Conservation (phyloP, 2,888 invertebrate genomes). For the Ophion costatus region DNA sequence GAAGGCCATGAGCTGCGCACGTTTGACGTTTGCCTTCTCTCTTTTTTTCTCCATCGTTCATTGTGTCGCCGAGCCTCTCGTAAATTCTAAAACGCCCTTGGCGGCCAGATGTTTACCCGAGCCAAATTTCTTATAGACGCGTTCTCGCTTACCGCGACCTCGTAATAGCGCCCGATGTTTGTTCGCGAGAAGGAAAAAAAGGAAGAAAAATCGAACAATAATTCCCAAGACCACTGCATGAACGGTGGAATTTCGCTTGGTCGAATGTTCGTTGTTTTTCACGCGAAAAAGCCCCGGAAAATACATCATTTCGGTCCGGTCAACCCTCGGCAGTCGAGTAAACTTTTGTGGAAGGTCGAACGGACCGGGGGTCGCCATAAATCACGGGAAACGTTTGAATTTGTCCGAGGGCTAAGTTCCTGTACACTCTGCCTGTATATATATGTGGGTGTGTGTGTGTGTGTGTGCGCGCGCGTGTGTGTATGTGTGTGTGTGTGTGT, state of each 20-base stretch:
- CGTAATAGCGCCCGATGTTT: constrained; percentile 18
- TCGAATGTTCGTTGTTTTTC: constrained; percentile 1
- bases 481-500: too few relatives aligned
- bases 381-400: constrained; percentile 46
- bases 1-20: constrained; percentile 34
- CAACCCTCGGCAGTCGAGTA: constrained; percentile 10
- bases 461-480: too few relatives aligned
- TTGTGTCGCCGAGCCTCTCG: constrained; percentile 36
- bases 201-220: constrained; percentile 12
- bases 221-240: background rate
- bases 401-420: constrained; percentile 3
- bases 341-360: constrained; percentile 53
- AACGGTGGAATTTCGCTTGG: background rate
- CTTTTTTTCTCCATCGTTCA: constrained; percentile 9
- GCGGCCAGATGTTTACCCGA: constrained; percentile 21
- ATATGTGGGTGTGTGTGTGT: background rate
- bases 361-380: constrained; percentile 41
- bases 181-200: constrained; percentile 1
- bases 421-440: background rate
- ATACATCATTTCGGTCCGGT: constrained; percentile 41
- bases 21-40: constrained; percentile 4
- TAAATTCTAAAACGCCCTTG: constrained; percentile 52
- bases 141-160: constrained; percentile 21
- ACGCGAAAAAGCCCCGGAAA: constrained; percentile 5
- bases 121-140: constrained; percentile 24